phyloP scores from a whole-genome alignment of 30 jellyfish, hydroid and myxozoan species.

The Turritopsis rubra region DNA sequence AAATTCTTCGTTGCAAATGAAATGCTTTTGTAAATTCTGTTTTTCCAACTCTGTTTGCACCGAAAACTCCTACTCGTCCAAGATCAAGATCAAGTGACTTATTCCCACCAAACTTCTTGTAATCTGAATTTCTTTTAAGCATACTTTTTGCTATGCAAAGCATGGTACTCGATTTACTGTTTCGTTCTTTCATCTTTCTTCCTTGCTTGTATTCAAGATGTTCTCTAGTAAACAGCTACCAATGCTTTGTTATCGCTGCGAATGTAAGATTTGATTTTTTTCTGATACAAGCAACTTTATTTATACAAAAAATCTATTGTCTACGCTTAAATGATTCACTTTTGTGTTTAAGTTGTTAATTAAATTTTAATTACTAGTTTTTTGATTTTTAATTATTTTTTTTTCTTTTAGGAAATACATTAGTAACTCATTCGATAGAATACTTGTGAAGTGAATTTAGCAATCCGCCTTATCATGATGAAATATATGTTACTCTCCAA shows the following conservation, averaged over 20 bases:
- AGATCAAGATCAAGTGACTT: not conserved
- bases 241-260: not conserved
- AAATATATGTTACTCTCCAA: not conserved
- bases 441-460: not conserved
- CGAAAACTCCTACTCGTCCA: not conserved
- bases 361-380: not conserved
- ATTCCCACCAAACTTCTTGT: not conserved
- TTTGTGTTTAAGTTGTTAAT: not conserved
- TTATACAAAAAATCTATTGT: not conserved
- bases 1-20: not conserved
- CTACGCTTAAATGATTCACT: not conserved
- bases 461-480: not conserved
- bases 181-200: not conserved
- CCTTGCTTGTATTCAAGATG: too few relatives aligned
- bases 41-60: not conserved
- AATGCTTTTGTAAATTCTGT: not conserved
- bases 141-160: not conserved
- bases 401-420: not conserved
- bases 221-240: not conserved
- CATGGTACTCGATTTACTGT: not conserved
- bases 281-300: not conserved
- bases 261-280: not conserved
- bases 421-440: not conserved
- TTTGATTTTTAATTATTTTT: not conserved
- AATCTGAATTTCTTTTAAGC: not conserved